Evolutionary conservation across 2,888 invertebrate genomes (phyloP), one percentile per base, ranked within the genome.

Genomic region (Ormyrus nitidulus): DNA sequence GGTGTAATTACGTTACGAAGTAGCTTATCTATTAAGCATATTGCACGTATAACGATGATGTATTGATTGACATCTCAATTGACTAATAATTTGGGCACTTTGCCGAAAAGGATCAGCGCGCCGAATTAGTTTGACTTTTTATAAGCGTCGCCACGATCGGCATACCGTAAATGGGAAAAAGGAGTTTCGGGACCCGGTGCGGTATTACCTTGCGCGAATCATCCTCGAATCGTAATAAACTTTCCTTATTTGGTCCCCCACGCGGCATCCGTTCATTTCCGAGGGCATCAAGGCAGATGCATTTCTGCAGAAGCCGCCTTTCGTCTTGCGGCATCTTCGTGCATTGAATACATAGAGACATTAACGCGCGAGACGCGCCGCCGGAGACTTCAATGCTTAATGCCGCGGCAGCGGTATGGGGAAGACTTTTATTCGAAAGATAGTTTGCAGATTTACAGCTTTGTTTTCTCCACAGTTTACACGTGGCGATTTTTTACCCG

Each of bases 311-410:
- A 44, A 44, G 49, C 44, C 6, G 34, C 51, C 34, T 44, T 62
- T 56, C 13, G 6, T 48, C 49, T 49, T 13, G 51, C 1, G 7
- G 10, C 10, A 19, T 68, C 68, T 5, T 53, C 44, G 44, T 13
- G 56, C 0, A 19, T 49, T 4, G 11, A 68, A 61, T 61, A 53
- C 80, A 83, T 81, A 79, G 86, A 88, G 87, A 88, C 87, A 87
- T 88, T 86, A 87, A 88, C 83, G 87, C 85, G 80, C 82, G 82
- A 66, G 79, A 71, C 56, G 77, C 86, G 86, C 87, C 83, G 86
- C 85, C 72, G 80, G 77, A 75, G 85, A 86, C 78, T 84, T 84
- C 83, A 84, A 85, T 84, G 83, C 84, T 78, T 66, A 19, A 48
- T 58, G 48, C 5, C 46, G 44, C 9, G 49, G 66, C 34, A 4